Evolutionary conservation across 2,113 vertebrate species (phyloP), one percentile per base, ranked within the genome.

Genomic region (Garra rufa): DNA sequence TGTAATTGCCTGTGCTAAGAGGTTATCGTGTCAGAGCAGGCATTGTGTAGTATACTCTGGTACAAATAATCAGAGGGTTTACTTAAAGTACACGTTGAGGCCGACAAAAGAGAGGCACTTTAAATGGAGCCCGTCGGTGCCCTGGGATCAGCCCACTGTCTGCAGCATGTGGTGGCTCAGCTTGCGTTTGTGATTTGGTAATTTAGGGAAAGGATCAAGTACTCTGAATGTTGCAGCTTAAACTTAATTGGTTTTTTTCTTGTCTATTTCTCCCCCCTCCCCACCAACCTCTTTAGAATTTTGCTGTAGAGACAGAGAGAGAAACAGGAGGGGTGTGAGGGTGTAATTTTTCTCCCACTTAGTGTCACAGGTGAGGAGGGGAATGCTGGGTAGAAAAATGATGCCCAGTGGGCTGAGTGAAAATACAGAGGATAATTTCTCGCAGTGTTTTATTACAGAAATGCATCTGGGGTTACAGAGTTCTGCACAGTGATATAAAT

Each of bases 221-320:
- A 87, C n/a, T 59, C 77, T 73, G 87, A 67, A 87, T 90, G 83
- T 85, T 86, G 78, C 83, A 67, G 89, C 87, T 90, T 88, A 65
- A 90, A 92, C 88, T 92, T 87, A 92, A 92, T 92, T 92, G 88
- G 19, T 78, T 85, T 91, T 92, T 61, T 83, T 83, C 85, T 67
- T 26, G 24, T 55, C 41, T 61, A 50, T 52, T 70, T 48, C 38
- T n/a, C 63, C 19, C 57, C n/a, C 28, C 19, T 46, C n/a, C 28
- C 21, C 57, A 19, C 43, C 77, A 48, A 70, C 81, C 86, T 75
- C 24, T 57, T 82, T 76, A 86, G 69, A 74, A 48, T 4, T 26
- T 65, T 88, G 83, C 87, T 85, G 83, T 61, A 24, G 57, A 55
- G 30, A 82, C 76, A 24, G 63, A 13, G 78, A 84, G 30, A 30